Evolutionary conservation across 2,888 invertebrate genomes (phyloP), one percentile per base, ranked within the genome.

Genomic region (Antheraea yamamai): DNA sequence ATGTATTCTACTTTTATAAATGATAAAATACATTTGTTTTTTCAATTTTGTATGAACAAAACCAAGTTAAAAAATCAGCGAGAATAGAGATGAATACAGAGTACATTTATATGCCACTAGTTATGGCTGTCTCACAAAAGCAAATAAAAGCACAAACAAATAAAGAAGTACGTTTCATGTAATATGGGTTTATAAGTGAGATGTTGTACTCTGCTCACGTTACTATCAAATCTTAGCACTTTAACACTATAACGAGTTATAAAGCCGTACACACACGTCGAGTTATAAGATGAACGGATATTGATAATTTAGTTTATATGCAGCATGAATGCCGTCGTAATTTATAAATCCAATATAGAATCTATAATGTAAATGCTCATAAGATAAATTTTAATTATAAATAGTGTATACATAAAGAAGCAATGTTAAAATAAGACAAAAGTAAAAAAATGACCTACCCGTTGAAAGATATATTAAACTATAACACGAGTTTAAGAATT

Each of bases 251-350:
- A 66, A 30, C 26, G 26, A 66, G 26, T 66, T 30, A 26, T 66
- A 66, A 4, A 66, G 26, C 26, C 26, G 26, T 66, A 58, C n/a
- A n/a, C n/a, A 61, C 61, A 2, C 14, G 30, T 30, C 64, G 64
- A 66, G 16, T 66, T 16, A 16, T 61, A 30, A 30, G 64, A 26
- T 30, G 64, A 66, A 66, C 64, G 64, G 64, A 66, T 66, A 66
- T 66, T 30, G 64, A 66, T 66, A 66, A 66, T 66, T 66, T 66
- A 30, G 30, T 66, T 66, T 4, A 30, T 66, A 30, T 30, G 64
- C 26, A 66, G 30, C 64, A 16, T 66, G 30, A 6, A 66, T 12
- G 26, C 26, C 18, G 64, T 30, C 30, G 26, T 30, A 26, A 30
- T 66, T 66, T 47, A 14, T 16, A 26, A 66, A 66, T 66, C 30